Base-by-base conservation (phyloP, 30 jellyfish, hydroid and myxozoan genomes). In the Chrysaora quinquecirrha region DNA sequence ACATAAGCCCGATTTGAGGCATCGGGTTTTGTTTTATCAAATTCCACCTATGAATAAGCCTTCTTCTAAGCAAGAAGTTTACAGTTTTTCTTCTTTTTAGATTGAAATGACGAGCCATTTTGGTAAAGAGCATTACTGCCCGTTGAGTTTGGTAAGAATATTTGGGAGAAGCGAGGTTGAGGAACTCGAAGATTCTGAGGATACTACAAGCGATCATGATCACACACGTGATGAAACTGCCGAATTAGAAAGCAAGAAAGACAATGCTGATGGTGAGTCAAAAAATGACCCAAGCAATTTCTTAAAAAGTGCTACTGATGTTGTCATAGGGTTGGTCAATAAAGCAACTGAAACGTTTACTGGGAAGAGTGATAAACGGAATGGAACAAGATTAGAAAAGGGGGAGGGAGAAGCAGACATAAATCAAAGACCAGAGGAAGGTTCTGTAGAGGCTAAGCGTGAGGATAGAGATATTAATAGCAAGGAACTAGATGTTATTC, bases 71-170 rank as follows among this genome's bases (percentile, higher is more conserved):
- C n/a, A n/a, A n/a, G n/a, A n/a, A n/a, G n/a, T n/a, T n/a, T n/a
- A n/a, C n/a, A n/a, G n/a, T n/a, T n/a, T 64, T 64, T 64, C 2
- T 64, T 27, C 2, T 18, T 29, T 32, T 2, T 25, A 52, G 68
- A 56, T 95, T 75, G 98, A 90, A 66, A 74, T 95, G 78, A 60
- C 70, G 63, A 77, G 93, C 16, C 96, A 95, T 52, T 81, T 73
- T 81, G 99, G 97, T 14, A 85, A 78, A n/a, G 99, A 95, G 71
- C 99, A 90, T 74, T 95, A 95, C 89, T 95, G 99, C 49, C 97
- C 99, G 21, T 48, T 95, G 63, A 95, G 98, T 71, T 75, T 90
- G 82, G 87, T 95, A n/a, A 94, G 98, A 1, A 97, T 95, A 0
- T 95, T 78, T 82, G 99, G 99, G 19, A 80, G 89, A 34, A 89